Base-by-base conservation (phyloP, 2,113 vertebrate genomes). In the Petrocephalus zakoni region DNA sequence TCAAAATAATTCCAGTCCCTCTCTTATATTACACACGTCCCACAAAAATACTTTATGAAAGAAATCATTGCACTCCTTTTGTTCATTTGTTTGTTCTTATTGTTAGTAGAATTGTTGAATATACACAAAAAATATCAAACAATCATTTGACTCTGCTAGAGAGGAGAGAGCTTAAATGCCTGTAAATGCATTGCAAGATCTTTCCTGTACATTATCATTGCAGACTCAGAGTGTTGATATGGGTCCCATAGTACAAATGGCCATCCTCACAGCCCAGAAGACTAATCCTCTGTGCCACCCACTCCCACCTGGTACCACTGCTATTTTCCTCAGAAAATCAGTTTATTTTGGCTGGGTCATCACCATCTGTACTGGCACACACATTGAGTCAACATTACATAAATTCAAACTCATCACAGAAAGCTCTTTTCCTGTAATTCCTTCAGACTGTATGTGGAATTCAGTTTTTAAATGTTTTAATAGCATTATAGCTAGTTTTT, bases 201-300 rank as follows among this genome's bases (percentile, higher is more conserved):
- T 88, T 90, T 93, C 91, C 91, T 90, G 90, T 64, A 88, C 78
- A 89, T 90, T 49, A 68, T 47, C 19, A n/a, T 91, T 90, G 87
- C 92, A 91, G 92, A 91, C 84, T 88, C 90, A 91, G 92, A 92
- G 94, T 94, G 94, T 93, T 92, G 94, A 90, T 91, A 90, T 91
- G 92, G 93, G 91, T 92, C 94, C 93, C 94, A 93, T 91, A 93
- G 90, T 95, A 93, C 95, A 96, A 96, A 96, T 96, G 95, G 94
- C 95, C 95, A 94, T 95, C 95, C 94, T 96, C 94, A 94, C 95
- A 96, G 95, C 95, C 94, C 96, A 96, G 95, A 96, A 96, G 95
- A 95, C 92, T 92, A 94, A 93, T 94, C 94, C 94, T 95, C 95
- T 94, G 93, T 93, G 92, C 96, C 96, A 93, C 96, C 96, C 96